Percentiles rank a stretch among this genome's conserved stretches.
Evolutionary conservation across 2,797 vertebrate species (phyloP).

Genomic region (Ficedula albicollis): DNA sequence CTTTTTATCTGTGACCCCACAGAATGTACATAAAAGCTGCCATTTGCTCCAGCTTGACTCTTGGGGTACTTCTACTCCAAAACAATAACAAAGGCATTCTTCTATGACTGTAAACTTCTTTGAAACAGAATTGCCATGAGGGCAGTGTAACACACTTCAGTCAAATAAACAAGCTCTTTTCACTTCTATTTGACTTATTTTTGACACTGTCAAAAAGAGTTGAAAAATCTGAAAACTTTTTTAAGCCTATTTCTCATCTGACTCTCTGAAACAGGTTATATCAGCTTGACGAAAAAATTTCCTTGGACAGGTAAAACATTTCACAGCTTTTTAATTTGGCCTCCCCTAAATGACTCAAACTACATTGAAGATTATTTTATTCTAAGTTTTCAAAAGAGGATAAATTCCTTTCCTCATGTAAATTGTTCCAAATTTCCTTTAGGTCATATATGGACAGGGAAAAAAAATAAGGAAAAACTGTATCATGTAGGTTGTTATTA

Average conservation of each 20-base stretch:
- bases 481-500: not conserved
- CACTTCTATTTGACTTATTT: not conserved
- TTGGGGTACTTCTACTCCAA: not conserved
- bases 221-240: not conserved
- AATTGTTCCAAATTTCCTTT: not conserved
- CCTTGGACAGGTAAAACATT: not conserved
- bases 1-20: not conserved
- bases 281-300: not conserved
- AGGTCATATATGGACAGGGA: not conserved
- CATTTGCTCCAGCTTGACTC: not conserved
- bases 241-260: not conserved
- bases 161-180: not conserved
- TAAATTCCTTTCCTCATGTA: not conserved
- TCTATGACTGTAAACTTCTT: not conserved
- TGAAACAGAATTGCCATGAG: not conserved
- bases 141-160: not conserved
- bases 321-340: not conserved
- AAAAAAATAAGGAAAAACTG: not conserved
- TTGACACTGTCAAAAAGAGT: not conserved
- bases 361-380: not conserved
- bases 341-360: not conserved
- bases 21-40: not conserved
- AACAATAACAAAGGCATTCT: not conserved
- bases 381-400: not conserved
- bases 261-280: not conserved